Percentiles rank a stretch among this genome's conserved stretches.
These are phyloP conservation scores for Agriopis leucophaearia DNA, from an alignment of 2,888 invertebrate genomes.

Conservation along the genomic window DNA sequence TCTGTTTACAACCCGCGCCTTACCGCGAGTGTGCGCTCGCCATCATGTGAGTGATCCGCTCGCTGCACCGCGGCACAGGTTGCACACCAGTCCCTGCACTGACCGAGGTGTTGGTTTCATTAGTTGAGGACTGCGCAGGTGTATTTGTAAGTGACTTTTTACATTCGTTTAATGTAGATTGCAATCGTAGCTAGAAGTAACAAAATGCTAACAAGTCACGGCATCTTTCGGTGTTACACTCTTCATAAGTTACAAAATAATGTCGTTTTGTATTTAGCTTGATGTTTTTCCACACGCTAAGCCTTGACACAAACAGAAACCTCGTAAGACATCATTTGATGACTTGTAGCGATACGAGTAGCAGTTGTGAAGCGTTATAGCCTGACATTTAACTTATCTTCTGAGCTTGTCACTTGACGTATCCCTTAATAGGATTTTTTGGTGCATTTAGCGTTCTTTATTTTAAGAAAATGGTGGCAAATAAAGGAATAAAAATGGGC, in stretches of 20 bases:
- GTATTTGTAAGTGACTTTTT: slow-evolving; percentile 5
- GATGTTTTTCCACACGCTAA: not conserved
- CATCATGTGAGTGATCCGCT: slow-evolving; percentile 43
- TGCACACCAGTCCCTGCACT: not conserved
- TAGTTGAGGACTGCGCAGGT: not conserved
- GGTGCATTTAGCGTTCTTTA: no score
- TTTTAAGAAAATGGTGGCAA: no score
- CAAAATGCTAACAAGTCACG: slow-evolving; percentile 5
- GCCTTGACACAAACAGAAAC: not conserved
- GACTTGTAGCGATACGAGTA: no score
- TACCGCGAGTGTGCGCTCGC: slow-evolving; percentile 40
- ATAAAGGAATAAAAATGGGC: no score
- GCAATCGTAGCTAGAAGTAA: not conserved
- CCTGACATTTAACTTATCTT: no score
- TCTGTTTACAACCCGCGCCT: slow-evolving; percentile 38
- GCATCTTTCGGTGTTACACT: not conserved
- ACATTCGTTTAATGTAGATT: slow-evolving; percentile 10
- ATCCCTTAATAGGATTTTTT: no score
- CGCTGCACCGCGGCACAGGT: not conserved
- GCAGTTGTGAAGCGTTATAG: no score
- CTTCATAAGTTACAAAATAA: slow-evolving; percentile 3
- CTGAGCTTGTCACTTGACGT: no score
- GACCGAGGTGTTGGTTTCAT: slow-evolving; percentile 17
- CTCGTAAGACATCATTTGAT: no score
- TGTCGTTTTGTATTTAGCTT: not conserved